Percentiles rank a stretch among this genome's conserved stretches.
Evolutionary conservation across 2,797 vertebrate genomes (phyloP).

Genomic region (Sebastes variabilis): DNA sequence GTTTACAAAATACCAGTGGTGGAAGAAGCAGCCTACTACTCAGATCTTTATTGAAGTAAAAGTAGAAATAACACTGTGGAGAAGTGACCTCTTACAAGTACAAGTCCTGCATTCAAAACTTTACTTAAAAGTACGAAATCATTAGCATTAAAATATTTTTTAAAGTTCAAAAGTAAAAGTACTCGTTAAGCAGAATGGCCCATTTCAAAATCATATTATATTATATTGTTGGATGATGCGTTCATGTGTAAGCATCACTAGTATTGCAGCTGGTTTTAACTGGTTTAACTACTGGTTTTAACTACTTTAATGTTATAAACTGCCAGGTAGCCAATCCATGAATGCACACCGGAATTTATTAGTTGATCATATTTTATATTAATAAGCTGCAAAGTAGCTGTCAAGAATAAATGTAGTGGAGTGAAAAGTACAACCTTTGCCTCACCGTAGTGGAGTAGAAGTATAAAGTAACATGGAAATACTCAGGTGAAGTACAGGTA

Average conservation of each 20-base stretch:
- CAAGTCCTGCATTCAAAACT: background rate
- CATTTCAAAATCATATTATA: background rate
- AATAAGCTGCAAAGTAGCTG: background rate
- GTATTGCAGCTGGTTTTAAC: background rate
- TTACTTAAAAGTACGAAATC: background rate
- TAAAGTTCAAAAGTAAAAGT: background rate
- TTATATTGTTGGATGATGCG: background rate
- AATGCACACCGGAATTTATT: background rate
- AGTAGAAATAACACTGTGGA: background rate
- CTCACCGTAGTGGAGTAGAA: background rate
- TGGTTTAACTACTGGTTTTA: background rate
- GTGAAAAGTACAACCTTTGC: background rate
- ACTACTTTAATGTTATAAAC: background rate
- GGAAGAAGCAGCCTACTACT: background rate
- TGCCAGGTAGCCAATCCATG: background rate
- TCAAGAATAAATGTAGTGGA: background rate
- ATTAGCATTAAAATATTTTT: background rate
- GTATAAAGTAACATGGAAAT: background rate
- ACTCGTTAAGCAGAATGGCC: background rate
- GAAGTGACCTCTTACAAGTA: background rate
- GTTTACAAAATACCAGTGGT: background rate
- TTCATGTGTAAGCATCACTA: background rate
- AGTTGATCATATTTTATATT: background rate
- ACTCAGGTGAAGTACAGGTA: background rate
- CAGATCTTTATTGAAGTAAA: background rate